Evolutionary conservation across 2,888 invertebrate genomes (phyloP).

Genomic region (Schizaphis graminum): DNA sequence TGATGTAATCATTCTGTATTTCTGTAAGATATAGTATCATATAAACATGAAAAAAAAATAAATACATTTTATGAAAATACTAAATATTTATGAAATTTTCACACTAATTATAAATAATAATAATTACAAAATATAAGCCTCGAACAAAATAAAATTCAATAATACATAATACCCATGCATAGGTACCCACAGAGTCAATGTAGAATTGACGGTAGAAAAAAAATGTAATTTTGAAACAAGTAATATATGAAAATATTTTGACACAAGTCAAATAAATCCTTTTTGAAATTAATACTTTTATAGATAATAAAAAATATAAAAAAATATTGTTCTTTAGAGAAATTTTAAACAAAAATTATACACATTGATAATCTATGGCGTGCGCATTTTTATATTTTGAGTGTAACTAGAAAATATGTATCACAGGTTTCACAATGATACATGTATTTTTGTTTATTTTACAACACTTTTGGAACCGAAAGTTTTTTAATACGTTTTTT

Average conservation of each 20-base stretch:
- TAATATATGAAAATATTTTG: neutral
- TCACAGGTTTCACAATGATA: neutral
- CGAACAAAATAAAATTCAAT: neutral
- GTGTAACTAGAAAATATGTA: neutral
- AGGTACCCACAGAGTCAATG: neutral
- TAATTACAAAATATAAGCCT: neutral
- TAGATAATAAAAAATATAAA: neutral
- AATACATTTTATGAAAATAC: too few relatives aligned
- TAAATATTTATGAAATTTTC: too few relatives aligned
- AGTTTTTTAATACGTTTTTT: neutral
- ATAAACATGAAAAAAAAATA: too few relatives aligned
- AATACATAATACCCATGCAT: neutral
- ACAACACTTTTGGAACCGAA: neutral
- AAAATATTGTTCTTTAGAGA: neutral
- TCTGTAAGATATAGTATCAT: too few relatives aligned
- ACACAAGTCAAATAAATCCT: neutral
- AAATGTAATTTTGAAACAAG: neutral
- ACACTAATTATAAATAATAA: neutral
- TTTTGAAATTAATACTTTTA: neutral
- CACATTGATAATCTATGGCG: neutral
- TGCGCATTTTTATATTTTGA: neutral
- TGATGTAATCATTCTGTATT: too few relatives aligned
- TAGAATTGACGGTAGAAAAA: neutral
- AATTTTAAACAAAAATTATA: neutral
- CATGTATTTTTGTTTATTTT: neutral